These are phyloP conservation scores for Trachymyrmex septentrionalis DNA, from an alignment of 1,140 invertebrate species.

Conservation along the genomic window DNA sequence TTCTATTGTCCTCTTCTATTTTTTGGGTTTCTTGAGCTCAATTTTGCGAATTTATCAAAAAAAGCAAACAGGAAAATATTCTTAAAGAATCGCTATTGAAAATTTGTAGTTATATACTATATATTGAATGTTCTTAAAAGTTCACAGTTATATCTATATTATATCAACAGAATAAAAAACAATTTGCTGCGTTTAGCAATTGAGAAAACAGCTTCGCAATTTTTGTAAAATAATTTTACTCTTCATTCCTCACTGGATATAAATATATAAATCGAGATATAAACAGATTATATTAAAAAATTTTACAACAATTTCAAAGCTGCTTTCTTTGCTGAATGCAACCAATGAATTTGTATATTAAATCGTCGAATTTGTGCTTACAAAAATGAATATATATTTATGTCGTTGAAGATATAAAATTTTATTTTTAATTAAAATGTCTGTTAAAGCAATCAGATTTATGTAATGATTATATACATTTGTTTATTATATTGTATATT, in stretches of 20 bases:
- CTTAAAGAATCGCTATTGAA: neutral
- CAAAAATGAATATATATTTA: neutral
- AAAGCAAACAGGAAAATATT: neutral
- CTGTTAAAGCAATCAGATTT: too few species aligned
- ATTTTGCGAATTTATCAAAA: too few species aligned
- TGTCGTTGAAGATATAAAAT: neutral
- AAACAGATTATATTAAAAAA: too few species aligned
- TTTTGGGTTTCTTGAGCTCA: too few species aligned
- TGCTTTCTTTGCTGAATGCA: too few species aligned
- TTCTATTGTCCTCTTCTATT: too few species aligned
- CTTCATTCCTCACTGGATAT: too few species aligned
- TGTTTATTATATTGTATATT: neutral
- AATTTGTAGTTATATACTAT: neutral
- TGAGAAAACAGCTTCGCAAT: neutral
- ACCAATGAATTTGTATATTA: neutral
- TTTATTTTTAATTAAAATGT: neutral
- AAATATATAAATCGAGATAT: too few species aligned
- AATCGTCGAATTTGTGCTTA: neutral
- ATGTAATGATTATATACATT: neutral
- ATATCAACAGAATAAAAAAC: neutral
- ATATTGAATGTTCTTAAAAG: neutral
- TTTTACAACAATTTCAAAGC: too few species aligned
- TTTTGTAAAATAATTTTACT: too few species aligned
- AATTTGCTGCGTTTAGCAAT: neutral
- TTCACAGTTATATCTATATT: neutral